phyloP scores from a whole-genome alignment of 2,113 vertebrate genomes.

The Anarrhichthys ocellatus region DNA sequence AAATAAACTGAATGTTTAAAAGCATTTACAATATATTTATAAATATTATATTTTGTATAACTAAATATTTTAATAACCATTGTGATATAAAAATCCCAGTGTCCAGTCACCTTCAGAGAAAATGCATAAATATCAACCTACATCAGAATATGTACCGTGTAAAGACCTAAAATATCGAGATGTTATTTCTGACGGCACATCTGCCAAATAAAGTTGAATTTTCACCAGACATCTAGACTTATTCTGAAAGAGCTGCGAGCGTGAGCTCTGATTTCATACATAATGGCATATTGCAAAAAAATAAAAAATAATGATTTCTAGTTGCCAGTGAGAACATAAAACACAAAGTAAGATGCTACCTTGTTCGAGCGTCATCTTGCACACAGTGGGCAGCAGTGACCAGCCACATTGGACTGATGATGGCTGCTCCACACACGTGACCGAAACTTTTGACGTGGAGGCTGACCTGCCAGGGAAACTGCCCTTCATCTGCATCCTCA shows the following conservation, averaged over 20 bases:
- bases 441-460: constrained; percentile 83
- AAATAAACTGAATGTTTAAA: not conserved
- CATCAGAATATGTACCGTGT: not conserved
- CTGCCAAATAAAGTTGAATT: not conserved
- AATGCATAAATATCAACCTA: not conserved
- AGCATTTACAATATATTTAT: too few relatives aligned
- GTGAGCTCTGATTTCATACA: not conserved
- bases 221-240: not conserved
- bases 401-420: constrained; percentile 89
- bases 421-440: constrained; percentile 91
- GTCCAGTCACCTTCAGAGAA: not conserved
- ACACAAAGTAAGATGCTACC: constrained; percentile 70
- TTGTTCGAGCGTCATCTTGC: constrained; percentile 75
- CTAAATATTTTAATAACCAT: too few relatives aligned
- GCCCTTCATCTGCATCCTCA: constrained; percentile 84
- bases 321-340: not conserved
- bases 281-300: not conserved
- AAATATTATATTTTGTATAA: too few relatives aligned
- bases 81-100: too few relatives aligned
- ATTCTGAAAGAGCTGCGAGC: not conserved
- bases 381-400: constrained; percentile 95
- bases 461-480: constrained; percentile 98
- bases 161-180: not conserved
- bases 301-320: not conserved
- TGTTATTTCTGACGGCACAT: not conserved